These are phyloP conservation scores for Microplitis deprimator DNA, from an alignment of 2,888 invertebrate genomes.

Conservation along the genomic window DNA sequence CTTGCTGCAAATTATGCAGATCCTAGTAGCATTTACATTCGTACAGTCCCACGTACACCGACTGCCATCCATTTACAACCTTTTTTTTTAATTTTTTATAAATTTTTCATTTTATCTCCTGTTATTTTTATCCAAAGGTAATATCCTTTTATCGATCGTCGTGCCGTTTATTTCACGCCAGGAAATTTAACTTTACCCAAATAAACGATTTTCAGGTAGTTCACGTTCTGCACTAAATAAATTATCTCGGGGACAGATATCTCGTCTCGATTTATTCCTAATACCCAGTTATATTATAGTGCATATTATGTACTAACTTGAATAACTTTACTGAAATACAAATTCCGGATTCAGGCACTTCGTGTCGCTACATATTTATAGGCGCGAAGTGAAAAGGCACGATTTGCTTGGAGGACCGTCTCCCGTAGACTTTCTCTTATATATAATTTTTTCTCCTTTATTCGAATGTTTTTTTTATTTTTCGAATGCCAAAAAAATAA, in stretches of 20 bases:
- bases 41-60: constrained; percentile 32
- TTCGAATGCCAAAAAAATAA: background rate
- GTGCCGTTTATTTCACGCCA: background rate
- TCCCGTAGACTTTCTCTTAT: constrained; percentile 31
- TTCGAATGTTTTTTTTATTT: background rate
- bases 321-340: constrained; percentile 16
- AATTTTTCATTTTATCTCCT: background rate
- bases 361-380: constrained; percentile 36
- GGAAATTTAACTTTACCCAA: background rate
- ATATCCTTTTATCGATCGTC: background rate
- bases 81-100: background rate
- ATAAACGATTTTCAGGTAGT: background rate
- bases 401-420: constrained; percentile 28
- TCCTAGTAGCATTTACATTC: constrained; percentile 57
- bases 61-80: background rate
- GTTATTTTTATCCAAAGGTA: background rate
- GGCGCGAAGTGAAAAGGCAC: constrained; percentile 33
- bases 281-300: background rate
- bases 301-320: background rate
- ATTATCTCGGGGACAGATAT: background rate
- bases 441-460: constrained; percentile 1
- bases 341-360: constrained; percentile 35
- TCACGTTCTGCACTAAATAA: background rate
- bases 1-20: constrained; percentile 62
- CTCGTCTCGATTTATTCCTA: background rate